Evolutionary conservation across 2,888 invertebrate species (phyloP).

Genomic region (Chloroclystis v-ata): DNA sequence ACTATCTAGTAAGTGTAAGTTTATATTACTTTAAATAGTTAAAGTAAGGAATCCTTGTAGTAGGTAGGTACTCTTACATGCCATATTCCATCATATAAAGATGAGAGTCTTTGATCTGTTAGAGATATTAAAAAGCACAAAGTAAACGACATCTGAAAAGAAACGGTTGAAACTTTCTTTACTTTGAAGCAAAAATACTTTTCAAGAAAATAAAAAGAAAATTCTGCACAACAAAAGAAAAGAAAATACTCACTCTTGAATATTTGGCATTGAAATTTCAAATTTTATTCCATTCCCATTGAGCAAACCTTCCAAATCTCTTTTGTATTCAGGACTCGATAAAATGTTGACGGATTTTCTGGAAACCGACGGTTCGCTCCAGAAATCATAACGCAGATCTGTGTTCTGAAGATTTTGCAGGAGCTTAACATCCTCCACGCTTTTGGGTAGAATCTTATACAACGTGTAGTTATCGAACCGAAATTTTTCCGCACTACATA

Average conservation of each 20-base stretch:
- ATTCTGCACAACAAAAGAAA: slow-evolving; percentile 6
- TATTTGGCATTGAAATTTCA: slow-evolving; percentile 55
- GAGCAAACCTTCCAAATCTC: slow-evolving; percentile 44
- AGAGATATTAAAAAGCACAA: no score
- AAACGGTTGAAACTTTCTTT: not conserved
- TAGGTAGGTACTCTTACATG: no score
- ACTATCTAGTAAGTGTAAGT: no score
- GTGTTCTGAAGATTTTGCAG: slow-evolving; percentile 59
- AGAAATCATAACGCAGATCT: slow-evolving; percentile 57
- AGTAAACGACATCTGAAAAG: not conserved
- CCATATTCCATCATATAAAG: no score
- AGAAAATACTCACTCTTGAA: slow-evolving; percentile 59
- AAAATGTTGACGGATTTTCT: slow-evolving; percentile 51
- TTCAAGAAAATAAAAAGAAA: slow-evolving; percentile 1
- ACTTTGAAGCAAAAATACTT: not conserved
- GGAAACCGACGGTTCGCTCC: slow-evolving; percentile 44
- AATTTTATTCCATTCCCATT: slow-evolving; percentile 46
- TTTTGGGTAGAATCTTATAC: slow-evolving; percentile 69
- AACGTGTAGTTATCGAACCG: slow-evolving; percentile 56
- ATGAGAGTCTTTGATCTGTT: no score
- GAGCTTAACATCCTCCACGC: slow-evolving; percentile 56
- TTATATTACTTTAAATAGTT: no score
- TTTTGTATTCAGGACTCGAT: slow-evolving; percentile 49
- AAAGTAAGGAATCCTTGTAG: no score
- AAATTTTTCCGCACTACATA: slow-evolving; percentile 36